phyloP scores from a whole-genome alignment of 2,797 vertebrate genomes.

The Rhyacichthys aspro region DNA sequence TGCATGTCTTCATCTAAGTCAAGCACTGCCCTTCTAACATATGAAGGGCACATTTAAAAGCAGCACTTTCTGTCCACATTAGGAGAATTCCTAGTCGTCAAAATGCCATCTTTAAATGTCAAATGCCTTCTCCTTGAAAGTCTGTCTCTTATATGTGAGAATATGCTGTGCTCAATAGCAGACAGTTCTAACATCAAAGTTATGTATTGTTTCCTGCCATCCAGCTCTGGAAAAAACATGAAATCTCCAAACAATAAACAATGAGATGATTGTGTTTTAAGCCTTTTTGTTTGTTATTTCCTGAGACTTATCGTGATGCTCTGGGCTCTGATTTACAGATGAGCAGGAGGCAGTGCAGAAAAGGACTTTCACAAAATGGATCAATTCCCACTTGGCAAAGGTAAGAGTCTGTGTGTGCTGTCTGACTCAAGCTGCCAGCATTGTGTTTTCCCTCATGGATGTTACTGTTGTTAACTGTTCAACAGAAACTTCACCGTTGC shows the following conservation, averaged over 20 bases:
- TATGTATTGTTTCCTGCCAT: constrained; percentile 39
- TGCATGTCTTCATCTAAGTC: constrained; percentile 8
- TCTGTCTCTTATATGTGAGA: constrained; percentile 31
- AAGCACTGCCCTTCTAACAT: constrained; percentile 38
- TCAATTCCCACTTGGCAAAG: constrained; percentile 98
- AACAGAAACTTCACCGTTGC: constrained; percentile 42
- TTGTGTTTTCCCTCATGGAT: constrained; percentile 49
- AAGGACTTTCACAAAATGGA: constrained; percentile 99
- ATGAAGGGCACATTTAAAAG: constrained; percentile 59
- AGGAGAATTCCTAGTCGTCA: constrained; percentile 34
- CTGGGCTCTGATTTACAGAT: constrained; percentile 84
- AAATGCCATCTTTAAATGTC: constrained; percentile 73
- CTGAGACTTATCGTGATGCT: constrained; percentile 49
- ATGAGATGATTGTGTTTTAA: constrained; percentile 60
- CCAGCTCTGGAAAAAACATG: constrained; percentile 34
- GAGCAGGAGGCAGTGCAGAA: constrained; percentile 99
- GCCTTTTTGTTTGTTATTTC: constrained; percentile 59
- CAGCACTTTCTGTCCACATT: constrained; percentile 42
- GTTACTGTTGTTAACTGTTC: constrained; percentile 35
- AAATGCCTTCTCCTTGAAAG: constrained; percentile 40
- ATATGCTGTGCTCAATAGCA: constrained; percentile 1
- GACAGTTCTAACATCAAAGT: constrained; percentile 42
- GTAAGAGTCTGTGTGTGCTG: constrained; percentile 80
- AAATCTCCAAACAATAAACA: constrained; percentile 56
- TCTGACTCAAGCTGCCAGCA: constrained; percentile 61